A percentile compares a stretch with the other conserved stretches of the same genome.
Evolutionary conservation across 2,113 vertebrate genomes (phyloP).

Genomic region (Neomonachus schauinslandi): DNA sequence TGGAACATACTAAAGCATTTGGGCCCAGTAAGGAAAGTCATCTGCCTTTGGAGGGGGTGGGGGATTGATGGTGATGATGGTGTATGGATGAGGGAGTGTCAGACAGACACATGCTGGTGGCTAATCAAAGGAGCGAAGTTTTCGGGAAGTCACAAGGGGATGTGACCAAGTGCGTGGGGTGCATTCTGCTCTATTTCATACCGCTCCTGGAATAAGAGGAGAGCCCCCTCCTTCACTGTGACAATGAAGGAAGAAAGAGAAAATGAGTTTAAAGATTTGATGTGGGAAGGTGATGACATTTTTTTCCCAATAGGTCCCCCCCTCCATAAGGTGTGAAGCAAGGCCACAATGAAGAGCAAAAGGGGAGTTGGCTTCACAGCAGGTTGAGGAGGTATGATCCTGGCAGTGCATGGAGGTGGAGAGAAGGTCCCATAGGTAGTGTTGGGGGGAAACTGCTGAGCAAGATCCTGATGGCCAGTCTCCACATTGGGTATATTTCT

Average conservation of each 20-base stretch:
- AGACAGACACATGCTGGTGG: not conserved
- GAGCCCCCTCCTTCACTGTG: not conserved
- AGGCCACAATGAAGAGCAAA: not conserved
- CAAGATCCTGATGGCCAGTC: not conserved
- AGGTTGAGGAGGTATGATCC: not conserved
- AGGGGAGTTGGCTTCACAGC: not conserved
- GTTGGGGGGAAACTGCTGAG: not conserved
- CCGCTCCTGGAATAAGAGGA: not conserved
- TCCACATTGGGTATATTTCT: not conserved
- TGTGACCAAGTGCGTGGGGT: not conserved
- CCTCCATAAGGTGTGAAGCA: not conserved
- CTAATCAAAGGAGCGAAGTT: not conserved
- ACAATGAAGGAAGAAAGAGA: not conserved
- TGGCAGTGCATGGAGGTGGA: rapidly evolving
- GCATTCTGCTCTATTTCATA: not conserved
- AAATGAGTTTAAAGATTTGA: not conserved
- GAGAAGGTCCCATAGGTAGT: not conserved
- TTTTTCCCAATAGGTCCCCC: not conserved
- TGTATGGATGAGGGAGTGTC: not conserved
- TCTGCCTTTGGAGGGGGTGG: too few species aligned
- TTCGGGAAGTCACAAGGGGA: not conserved
- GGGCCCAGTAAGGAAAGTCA: not conserved
- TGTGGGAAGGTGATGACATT: not conserved
- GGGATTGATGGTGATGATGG: not conserved
- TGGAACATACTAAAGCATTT: not conserved